Percentiles rank a stretch among this genome's conserved stretches.
These are phyloP conservation scores for Abrostola triplasia DNA, from an alignment of 2,888 invertebrate genomes.

Conservation along the genomic window DNA sequence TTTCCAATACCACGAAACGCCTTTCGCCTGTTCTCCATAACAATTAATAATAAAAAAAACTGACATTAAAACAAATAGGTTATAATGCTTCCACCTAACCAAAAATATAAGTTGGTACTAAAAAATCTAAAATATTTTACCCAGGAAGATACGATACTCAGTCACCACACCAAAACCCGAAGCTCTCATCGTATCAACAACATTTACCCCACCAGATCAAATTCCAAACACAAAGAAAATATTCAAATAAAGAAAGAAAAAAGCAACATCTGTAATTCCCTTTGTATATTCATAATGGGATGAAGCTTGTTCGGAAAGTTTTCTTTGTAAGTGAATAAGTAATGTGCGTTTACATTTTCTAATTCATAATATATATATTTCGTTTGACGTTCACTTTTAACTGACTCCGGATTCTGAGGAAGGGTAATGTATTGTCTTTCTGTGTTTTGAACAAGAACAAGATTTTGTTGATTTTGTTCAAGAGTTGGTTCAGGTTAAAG, in stretches of 20 bases:
- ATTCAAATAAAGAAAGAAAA: conserved; percentile 37
- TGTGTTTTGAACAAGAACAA: background rate
- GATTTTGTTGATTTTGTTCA: background rate
- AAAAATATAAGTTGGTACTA: too few species aligned
- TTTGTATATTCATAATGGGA: conserved; percentile 46
- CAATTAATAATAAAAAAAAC: too few species aligned
- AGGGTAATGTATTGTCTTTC: conserved; percentile 12
- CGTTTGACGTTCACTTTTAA: conserved; percentile 20
- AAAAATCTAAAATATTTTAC: too few species aligned
- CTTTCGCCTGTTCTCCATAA: too few species aligned
- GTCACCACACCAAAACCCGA: background rate
- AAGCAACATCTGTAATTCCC: conserved; percentile 43
- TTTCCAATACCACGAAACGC: too few species aligned
- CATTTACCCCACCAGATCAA: conserved; percentile 13
- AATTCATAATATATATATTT: conserved; percentile 38
- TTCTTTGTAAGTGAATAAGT: conserved; percentile 41
- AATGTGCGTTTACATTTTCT: conserved; percentile 37
- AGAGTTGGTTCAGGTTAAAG: background rate
- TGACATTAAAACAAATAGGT: too few species aligned
- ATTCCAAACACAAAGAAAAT: conserved; percentile 37
- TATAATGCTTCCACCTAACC: too few species aligned
- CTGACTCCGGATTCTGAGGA: conserved; percentile 15
- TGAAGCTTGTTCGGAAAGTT: conserved; percentile 34
- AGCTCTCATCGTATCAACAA: conserved; percentile 6
- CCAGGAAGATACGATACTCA: too few species aligned